Percentiles rank a stretch among this genome's conserved stretches.
phyloP scores from a whole-genome alignment of 1,140 invertebrate genomes.

The Hyphantria cunea region DNA sequence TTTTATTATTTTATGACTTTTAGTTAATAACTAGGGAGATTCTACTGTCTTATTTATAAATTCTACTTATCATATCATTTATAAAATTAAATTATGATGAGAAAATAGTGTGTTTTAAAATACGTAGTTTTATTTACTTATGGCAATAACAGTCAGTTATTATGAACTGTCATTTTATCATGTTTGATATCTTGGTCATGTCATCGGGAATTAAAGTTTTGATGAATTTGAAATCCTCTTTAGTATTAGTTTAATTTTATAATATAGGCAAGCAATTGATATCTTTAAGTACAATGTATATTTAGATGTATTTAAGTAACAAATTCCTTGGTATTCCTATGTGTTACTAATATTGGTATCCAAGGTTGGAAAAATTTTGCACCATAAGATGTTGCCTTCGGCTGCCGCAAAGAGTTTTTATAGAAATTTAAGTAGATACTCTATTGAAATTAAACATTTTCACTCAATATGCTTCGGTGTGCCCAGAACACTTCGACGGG shows the following conservation, averaged over 20 bases:
- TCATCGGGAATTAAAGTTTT: too few species aligned
- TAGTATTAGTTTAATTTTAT: not conserved
- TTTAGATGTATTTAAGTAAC: conserved; percentile 16
- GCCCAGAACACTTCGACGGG: conserved; percentile 35
- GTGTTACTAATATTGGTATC: conserved; percentile 13
- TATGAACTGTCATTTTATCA: too few species aligned
- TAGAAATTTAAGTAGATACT: conserved; percentile 60
- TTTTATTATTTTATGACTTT: too few species aligned
- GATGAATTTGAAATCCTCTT: not conserved
- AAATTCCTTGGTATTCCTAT: conserved; percentile 3
- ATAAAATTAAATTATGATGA: too few species aligned
- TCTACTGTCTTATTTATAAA: too few species aligned
- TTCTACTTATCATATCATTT: too few species aligned
- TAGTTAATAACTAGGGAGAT: too few species aligned
- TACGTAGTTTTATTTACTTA: too few species aligned
- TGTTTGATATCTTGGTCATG: too few species aligned
- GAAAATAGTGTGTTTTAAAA: too few species aligned
- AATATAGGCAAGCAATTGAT: not conserved
- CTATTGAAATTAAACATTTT: conserved; percentile 47
- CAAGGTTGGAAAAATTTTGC: conserved; percentile 20
- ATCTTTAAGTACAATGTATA: conserved; percentile 18
- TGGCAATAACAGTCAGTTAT: too few species aligned
- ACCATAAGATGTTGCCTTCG: conserved; percentile 61
- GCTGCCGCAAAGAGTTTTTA: conserved; percentile 56
- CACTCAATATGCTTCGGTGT: conserved; percentile 41